Conservation (phyloP, 2,888 invertebrate genomes). For the Lasius platythorax region DNA sequence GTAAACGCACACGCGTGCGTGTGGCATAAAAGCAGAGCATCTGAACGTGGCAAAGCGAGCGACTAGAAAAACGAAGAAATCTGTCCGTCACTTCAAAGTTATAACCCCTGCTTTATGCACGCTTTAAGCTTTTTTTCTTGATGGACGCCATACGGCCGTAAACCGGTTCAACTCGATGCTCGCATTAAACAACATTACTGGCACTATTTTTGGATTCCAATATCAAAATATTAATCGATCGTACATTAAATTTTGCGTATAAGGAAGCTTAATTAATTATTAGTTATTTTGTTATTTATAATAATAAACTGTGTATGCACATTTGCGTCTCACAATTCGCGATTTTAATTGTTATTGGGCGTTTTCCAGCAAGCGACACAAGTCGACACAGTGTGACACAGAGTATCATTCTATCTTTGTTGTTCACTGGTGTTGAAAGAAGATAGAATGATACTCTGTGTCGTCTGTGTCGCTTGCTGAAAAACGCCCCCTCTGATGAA, state of each 20-base stretch:
- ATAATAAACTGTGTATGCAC: background rate
- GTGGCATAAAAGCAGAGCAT: background rate
- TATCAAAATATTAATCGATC: background rate
- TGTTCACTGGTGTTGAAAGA: no score
- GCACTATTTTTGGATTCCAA: background rate
- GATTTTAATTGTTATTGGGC: background rate
- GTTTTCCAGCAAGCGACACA: no score
- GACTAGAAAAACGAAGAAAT: slow-evolving; percentile 36
- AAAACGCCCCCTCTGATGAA: background rate
- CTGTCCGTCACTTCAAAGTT: slow-evolving; percentile 39
- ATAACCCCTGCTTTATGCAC: background rate
- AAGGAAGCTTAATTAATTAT: background rate
- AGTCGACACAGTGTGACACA: no score
- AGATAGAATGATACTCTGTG: no score
- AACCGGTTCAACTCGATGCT: slow-evolving; percentile 25
- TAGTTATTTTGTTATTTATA: background rate
- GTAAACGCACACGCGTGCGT: background rate
- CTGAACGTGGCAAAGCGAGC: background rate
- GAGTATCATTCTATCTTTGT: no score
- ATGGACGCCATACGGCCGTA: background rate
- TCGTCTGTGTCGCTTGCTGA: no score
- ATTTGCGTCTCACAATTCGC: background rate
- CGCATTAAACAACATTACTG: background rate
- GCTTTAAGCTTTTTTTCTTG: background rate
- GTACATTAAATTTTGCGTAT: background rate